Evolutionary conservation across 64 coral and sea anemone genomes (phyloP), one percentile per base, ranked within the genome.

Genomic region (Astreopora myriophthalma): DNA sequence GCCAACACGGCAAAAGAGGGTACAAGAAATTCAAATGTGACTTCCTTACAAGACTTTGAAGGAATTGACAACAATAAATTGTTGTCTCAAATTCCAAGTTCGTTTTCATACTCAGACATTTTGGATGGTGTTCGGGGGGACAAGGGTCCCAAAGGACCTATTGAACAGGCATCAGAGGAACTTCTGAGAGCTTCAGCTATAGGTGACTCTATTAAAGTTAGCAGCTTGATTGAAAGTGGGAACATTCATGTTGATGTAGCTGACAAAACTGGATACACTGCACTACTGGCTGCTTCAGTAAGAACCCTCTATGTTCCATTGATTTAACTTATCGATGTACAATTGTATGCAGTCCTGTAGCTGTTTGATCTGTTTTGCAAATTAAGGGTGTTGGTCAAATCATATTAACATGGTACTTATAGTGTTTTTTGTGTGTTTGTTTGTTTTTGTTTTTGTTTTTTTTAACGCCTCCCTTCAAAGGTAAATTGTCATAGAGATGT

Each of bases 211-310:
- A 46, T 95, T 39, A 79, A 85, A 46, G 89, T 98, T 24, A 79
- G 61, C 1, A 67, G 74, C 40, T 88, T 98, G 52, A 80, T 98
- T 31, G 89, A 98, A 39, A 92, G 86, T 79, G 93, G 86, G 26
- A 79, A 69, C 35, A 86, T 98, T 20, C 93, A 98, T 86, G 96
- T 98, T 35, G 96, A 98, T 83, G 93, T 98, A 69, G 96, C 96
- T 34, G 96, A 98, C 69, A 98, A 98, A 88, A 98, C 96, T 48
- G 96, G 96, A n/a, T 98, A 95, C 39, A 98, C 96, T n/a, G 93
- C 93, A 12, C 73, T 98, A 7, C 49, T 98, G 1, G 96, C 96
- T 57, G 93, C 96, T 32, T 80, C 93, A 2, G 96, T 98, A 70
- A 90, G 96, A 95, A 51, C 6, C 2, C 52, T 8, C n/a, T n/a